Percentiles rank a stretch among this genome's conserved stretches.
Evolutionary conservation across 2,797 vertebrate genomes (phyloP).

Genomic region (Spatula clypeata): DNA sequence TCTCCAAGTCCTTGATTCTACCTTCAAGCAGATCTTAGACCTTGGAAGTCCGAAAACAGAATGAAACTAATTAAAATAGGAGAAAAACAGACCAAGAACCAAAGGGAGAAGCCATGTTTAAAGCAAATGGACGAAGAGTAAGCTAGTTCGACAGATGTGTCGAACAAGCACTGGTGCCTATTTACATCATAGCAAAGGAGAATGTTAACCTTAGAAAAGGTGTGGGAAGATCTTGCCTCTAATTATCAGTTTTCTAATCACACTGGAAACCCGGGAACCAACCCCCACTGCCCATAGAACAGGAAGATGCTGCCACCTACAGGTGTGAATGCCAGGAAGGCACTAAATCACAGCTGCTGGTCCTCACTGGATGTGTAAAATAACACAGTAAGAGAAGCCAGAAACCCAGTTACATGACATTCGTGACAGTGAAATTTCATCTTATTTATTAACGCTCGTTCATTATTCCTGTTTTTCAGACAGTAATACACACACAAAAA

Average conservation of each 20-base stretch:
- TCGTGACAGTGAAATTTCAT: too few species aligned
- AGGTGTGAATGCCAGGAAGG: slow-evolving; percentile 14
- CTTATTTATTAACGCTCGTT: not conserved
- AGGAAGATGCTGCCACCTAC: slow-evolving; percentile 85
- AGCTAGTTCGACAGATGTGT: not conserved
- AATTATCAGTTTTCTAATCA: not conserved
- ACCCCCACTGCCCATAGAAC: slow-evolving; percentile 1
- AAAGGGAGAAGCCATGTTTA: not conserved
- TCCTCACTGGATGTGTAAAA: rapidly evolving
- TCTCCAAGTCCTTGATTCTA: not conserved
- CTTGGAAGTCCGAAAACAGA: slow-evolving; percentile 2
- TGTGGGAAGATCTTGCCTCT: not conserved
- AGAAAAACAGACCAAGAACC: slow-evolving; percentile 10
- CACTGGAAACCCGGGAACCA: not conserved
- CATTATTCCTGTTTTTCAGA: not conserved
- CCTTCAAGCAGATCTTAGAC: slow-evolving; percentile 2
- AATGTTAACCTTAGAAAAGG: not conserved
- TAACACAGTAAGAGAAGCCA: rapidly evolving
- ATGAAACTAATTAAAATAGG: not conserved
- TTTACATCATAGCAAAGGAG: not conserved
- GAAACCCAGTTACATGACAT: rapidly evolving
- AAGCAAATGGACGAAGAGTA: not conserved
- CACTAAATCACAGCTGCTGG: not conserved
- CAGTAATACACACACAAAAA: not conserved
- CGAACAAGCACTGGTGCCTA: not conserved